Base-by-base conservation (phyloP, 2,113 vertebrate genomes). In the Promerops cafer region DNA sequence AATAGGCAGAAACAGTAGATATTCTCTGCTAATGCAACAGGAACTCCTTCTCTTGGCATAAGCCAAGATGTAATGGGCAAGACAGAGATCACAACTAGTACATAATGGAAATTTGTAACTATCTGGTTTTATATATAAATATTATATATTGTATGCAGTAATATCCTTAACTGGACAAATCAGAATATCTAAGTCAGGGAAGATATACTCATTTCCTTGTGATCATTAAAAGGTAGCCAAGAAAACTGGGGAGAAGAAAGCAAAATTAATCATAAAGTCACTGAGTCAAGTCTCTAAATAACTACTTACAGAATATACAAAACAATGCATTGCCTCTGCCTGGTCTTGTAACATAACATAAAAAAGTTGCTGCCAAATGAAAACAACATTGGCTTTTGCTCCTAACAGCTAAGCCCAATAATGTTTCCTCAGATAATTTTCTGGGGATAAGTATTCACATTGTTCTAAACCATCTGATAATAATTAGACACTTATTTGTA, bases 401-500 rank as follows among this genome's bases (percentile, higher is more conserved):
- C 95, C 94, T 74, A 90, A 86, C 87, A 93, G 90, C 92, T 77
- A 95, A 95, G 71, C 84, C 89, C 42, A 97, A 93, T 97, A 96
- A 97, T 81, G 63, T 96, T 98, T 98, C 95, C 93, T 97, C 81
- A 95, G 95, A 95, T 95, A 96, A 94, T 96, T 97, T 98, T 97
- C 96, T 96, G 80, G 89, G 94, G 95, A 97, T 98, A 97, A 97
- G 89, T 96, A 97, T 97, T 97, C 96, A 80, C 94, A 96, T 97
- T 95, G 96, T 95, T 97, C 94, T 91, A 69, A 98, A 97, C 97
- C 98, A 98, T 98, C 98, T 98, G 98, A 98, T 97, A 98, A 97
- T 97, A 98, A 98, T 99, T 98, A 98, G 69, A 87, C 93, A 80
- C 95, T 97, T 98, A 98, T 98, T 98, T 98, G 95, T 97, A 97